Percentiles rank a stretch among this genome's conserved stretches.
Evolutionary conservation across 1,140 invertebrate genomes (phyloP).

Genomic region (Zaprionus camerounensis): DNA sequence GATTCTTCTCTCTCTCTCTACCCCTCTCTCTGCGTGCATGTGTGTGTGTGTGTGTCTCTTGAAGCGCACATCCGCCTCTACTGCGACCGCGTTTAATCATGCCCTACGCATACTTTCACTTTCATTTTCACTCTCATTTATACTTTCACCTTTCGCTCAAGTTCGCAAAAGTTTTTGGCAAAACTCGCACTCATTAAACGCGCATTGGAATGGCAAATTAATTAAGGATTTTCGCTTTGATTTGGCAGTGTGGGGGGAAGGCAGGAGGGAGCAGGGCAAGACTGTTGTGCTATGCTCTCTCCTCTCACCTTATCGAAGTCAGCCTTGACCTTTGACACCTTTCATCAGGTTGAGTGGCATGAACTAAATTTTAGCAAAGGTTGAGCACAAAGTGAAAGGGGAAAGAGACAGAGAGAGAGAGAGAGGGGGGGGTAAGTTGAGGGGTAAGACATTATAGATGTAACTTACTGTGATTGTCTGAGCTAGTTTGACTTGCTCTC

Average conservation of each 20-base stretch:
- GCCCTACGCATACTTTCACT: constrained; percentile 26
- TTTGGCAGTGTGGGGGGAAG: neutral
- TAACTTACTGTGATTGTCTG: neutral
- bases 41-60: constrained; percentile 26
- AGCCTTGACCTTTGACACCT: constrained; percentile 30
- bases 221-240: constrained; percentile 43
- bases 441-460: neutral
- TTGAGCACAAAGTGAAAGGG: neutral
- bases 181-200: constrained; percentile 47
- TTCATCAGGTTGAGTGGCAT: constrained; percentile 1
- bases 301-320: neutral
- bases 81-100: constrained; percentile 40
- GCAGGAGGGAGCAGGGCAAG: neutral
- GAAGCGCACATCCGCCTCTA: constrained; percentile 46
- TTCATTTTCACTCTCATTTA: neutral
- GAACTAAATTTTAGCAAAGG: neutral
- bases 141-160: neutral
- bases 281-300: constrained; percentile 8
- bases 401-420: neutral
- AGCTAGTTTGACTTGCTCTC: no score
- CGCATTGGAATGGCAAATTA: constrained; percentile 50
- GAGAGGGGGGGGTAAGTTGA: neutral
- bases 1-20: constrained; percentile 40
- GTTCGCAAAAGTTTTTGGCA: constrained; percentile 32
- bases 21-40: neutral